Evolutionary conservation across 2,888 invertebrate genomes (phyloP), one percentile per base, ranked within the genome.

Genomic region (Dynastes grantii): DNA sequence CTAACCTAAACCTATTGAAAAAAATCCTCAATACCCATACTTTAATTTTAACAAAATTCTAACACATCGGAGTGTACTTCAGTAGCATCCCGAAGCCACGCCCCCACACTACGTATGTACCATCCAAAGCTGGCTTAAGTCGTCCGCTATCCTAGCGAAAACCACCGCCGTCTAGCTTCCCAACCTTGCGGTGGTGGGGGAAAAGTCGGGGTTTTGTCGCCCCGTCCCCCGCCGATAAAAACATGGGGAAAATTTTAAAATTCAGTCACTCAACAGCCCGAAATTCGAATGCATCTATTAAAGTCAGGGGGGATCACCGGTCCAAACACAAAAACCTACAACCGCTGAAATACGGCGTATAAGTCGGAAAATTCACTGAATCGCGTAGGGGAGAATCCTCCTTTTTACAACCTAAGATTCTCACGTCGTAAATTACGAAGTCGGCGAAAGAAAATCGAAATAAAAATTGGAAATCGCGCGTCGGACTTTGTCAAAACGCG

Each of bases 211-310:
- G n/a, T n/a, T n/a, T n/a, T n/a, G n/a, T n/a, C n/a, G n/a, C n/a
- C n/a, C n/a, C n/a, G n/a, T n/a, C n/a, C n/a, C 80, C 79, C 84
- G 86, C 84, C 86, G 87, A 85, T 88, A 87, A 88, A 87, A 87
- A 85, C 87, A 88, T 86, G 88, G 88, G 87, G 87, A 87, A 88
- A 88, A 87, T 84, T 81, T 81, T 79, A 81, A 84, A 84, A 84
- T 85, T 85, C 85, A 87, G 87, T 88, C 87, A 84, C 85, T 88
- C 88, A 88, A 84, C 73, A 40, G 13, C 73, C 58, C 73, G 73
- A 73, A 73, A 40, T 58, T 73, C 73, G 73, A 58, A 55, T 58
- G 40, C 73, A 73, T 73, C 73, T 61, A 61, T 49, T 49, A 67
- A 32, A 16, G 2, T 22, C 45, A 8, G 45, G 45, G 45, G 45